Evolutionary conservation across 2,113 vertebrate genomes (phyloP).

Genomic region (Hystrix brachyura): DNA sequence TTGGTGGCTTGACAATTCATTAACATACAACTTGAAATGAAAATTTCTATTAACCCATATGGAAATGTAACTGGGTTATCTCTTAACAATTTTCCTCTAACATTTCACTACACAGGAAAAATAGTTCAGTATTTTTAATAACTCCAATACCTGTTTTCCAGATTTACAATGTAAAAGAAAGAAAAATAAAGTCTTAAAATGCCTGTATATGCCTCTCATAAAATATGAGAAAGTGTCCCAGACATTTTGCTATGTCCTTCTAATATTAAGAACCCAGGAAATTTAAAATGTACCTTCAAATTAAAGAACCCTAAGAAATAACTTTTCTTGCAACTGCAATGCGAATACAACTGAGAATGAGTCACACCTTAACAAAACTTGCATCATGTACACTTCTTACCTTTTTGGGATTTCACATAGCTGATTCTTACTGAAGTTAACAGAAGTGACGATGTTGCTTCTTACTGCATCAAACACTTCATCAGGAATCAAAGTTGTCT

Average conservation of each 20-base stretch:
- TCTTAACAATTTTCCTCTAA: neutral
- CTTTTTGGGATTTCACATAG: slow-evolving; percentile 92
- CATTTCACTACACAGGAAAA: neutral
- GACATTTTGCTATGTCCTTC: slow-evolving; percentile 1
- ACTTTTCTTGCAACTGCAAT: neutral
- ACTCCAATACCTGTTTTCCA: slow-evolving; percentile 38
- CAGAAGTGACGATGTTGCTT: slow-evolving; percentile 83
- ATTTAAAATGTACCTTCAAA: neutral
- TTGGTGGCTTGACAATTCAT: neutral
- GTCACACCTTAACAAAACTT: neutral
- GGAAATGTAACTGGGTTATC: neutral
- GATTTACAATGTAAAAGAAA: slow-evolving; percentile 36
- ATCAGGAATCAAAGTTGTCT: slow-evolving; percentile 90
- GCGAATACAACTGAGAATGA: neutral
- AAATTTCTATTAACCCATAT: neutral
- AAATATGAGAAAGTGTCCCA: neutral
- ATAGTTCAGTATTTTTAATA: slow-evolving; percentile 48
- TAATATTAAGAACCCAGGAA: slow-evolving; percentile 8
- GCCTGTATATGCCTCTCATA: neutral
- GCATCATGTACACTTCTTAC: slow-evolving; percentile 83
- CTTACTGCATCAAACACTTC: slow-evolving; percentile 92
- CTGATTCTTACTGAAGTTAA: slow-evolving; percentile 97
- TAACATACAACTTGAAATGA: neutral
- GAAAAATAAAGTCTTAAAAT: neutral
- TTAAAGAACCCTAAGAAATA: slow-evolving; percentile 3